phyloP scores from a whole-genome alignment of 2,113 vertebrate species.

The Callocephalon fimbriatum region DNA sequence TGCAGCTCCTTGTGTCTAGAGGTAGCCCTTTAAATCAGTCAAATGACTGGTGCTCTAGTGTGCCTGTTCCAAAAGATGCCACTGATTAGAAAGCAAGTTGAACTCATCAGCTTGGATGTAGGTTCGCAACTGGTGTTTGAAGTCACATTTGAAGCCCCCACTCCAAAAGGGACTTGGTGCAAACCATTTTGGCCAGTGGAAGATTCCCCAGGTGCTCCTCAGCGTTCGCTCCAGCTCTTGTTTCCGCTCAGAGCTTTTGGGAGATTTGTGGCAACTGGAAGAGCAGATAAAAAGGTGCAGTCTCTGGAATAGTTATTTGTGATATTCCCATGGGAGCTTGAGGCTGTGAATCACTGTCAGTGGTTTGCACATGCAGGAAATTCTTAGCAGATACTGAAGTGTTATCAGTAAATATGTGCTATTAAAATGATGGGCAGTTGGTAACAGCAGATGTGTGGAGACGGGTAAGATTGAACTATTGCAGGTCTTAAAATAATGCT shows the following conservation, averaged over 20 bases:
- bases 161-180: background rate
- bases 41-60: background rate
- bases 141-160: background rate
- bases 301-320: background rate
- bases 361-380: background rate
- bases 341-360: background rate
- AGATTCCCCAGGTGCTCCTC: background rate
- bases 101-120: background rate
- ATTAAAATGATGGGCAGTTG: background rate
- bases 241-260: background rate
- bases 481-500: background rate
- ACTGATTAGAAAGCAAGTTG: background rate
- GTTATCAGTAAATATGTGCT: background rate
- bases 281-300: background rate
- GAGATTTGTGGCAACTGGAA: background rate
- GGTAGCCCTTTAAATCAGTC: background rate
- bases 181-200: background rate
- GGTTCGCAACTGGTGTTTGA: background rate
- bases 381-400: background rate
- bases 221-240: background rate
- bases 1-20: background rate
- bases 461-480: background rate
- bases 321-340: background rate
- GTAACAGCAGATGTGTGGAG: background rate
- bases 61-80: background rate